Percentiles rank a stretch among this genome's conserved stretches.
Evolutionary conservation across 1,140 invertebrate genomes (phyloP).

Genomic region (Aphis gossypii): DNA sequence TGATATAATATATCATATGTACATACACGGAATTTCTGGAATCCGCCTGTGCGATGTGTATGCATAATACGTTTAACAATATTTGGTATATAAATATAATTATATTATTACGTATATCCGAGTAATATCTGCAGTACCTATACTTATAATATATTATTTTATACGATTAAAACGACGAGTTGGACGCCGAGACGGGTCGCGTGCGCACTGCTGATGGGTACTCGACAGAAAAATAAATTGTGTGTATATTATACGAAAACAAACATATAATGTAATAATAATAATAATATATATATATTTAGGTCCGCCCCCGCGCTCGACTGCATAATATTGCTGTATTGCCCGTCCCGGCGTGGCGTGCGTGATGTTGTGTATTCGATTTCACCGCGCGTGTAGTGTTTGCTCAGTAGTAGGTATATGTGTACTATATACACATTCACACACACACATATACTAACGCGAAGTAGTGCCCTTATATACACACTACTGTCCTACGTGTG

Average conservation of each 20-base stretch:
- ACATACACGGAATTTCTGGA: neutral
- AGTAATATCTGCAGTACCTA: neutral
- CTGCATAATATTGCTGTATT: neutral
- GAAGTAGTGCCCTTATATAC: neutral
- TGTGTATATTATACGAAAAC: neutral
- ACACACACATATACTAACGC: neutral
- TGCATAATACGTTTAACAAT: neutral
- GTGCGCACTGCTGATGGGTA: neutral
- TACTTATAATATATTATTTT: neutral
- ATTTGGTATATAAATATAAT: neutral
- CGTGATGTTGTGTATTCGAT: neutral
- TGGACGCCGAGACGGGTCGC: neutral
- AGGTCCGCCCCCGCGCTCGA: neutral
- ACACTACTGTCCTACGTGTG: conserved; percentile 34
- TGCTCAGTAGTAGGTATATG: neutral
- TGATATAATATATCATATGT: neutral
- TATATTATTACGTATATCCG: neutral
- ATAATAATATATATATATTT: neutral
- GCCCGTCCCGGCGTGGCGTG: no score
- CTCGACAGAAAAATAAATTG: neutral
- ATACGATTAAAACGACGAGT: neutral
- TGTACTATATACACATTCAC: neutral
- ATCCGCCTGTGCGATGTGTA: neutral
- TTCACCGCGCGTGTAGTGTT: conserved; percentile 18
- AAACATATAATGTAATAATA: neutral